Evolutionary conservation across 2,888 invertebrate genomes (phyloP).

Genomic region (Campopleginae sp.): DNA sequence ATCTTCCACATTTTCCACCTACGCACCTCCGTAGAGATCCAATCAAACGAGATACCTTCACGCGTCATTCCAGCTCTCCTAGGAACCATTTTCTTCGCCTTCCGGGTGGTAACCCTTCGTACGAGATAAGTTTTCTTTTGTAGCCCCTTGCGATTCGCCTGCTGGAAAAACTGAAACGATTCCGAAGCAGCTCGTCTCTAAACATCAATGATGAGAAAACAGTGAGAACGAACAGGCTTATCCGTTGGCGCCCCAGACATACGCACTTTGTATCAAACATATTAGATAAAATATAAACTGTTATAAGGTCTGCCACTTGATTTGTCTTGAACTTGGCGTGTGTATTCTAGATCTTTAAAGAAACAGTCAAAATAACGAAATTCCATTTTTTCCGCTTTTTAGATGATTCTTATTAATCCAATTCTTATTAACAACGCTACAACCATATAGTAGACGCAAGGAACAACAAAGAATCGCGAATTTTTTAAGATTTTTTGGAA

Average conservation of each 20-base stretch:
- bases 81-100: background rate
- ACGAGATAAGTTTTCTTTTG: background rate
- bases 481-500: no score
- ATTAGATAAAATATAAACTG: no score
- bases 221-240: background rate
- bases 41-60: slow-evolving; percentile 13
- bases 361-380: no score
- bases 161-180: background rate
- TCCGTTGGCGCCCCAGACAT: background rate
- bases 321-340: no score
- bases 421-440: no score
- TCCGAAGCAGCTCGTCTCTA: background rate
- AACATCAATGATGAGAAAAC: background rate
- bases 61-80: background rate
- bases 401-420: no score
- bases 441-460: no score
- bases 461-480: no score
- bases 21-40: slow-evolving; percentile 35
- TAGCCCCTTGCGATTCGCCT: background rate
- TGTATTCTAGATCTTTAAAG: no score
- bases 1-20: slow-evolving; percentile 45
- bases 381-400: no score
- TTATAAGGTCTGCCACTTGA: background rate
- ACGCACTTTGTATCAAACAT: background rate
- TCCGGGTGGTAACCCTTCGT: background rate